Base-by-base conservation (phyloP, 2,797 vertebrate genomes). In the Microchirus variegatus region DNA sequence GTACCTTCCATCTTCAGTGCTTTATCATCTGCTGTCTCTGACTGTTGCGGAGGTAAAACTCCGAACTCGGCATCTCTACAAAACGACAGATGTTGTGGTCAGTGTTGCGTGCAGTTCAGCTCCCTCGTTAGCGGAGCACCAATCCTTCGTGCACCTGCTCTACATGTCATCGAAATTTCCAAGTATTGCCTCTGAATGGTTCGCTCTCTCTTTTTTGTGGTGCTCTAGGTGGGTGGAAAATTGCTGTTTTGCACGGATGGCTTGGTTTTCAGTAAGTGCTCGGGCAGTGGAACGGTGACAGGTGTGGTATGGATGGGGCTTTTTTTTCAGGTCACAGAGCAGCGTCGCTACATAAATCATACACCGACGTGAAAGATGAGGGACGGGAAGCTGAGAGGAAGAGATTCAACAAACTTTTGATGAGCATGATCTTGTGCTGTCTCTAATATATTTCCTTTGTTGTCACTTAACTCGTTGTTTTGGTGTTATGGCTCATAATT, bases 61-160 rank as follows among this genome's bases (percentile, higher is more conserved):
- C 55, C 44, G 63, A 80, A 71, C 78, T 62, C 80, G 37, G 67
- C 63, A 68, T 59, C 62, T 49, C 63, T 38, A 9, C 47, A 50
- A n/a, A 73, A 50, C 74, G 85, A 76, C 91, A 92, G 92, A 89
- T 92, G 92, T 84, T 87, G 86, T 62, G 81, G 70, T 82, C 87
- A 72, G 72, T 44, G 72, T 86, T 63, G 85, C 80, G 54, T 90
- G 80, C 72, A 59, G 76, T 84, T 90, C 82, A 75, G 55, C 78
- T 91, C 88, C 86, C 87, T 87, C 70, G 84, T 92, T 88, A 90
- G 87, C 53, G 13, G 51, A 56, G 77, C 31, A 53, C 78, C 42
- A 70, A 78, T 77, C 74, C 83, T 68, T 74, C 10, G 66, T 62
- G n/a, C 84, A 92, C 87, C 90, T 92, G 89, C 84, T 89, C 84